phyloP scores from a whole-genome alignment of 2,113 vertebrate genomes.

The Peucedramus taeniatus region DNA sequence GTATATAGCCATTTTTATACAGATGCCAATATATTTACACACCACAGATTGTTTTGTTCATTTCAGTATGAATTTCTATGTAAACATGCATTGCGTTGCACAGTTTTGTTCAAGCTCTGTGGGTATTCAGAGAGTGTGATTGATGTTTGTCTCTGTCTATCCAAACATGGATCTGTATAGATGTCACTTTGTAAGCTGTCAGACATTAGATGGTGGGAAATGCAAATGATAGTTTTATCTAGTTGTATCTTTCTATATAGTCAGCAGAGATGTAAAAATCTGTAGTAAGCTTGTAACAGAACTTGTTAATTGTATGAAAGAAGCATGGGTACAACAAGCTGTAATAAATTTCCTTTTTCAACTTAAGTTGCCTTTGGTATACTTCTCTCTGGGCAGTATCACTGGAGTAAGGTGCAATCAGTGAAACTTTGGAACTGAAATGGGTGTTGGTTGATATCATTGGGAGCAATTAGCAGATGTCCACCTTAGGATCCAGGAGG shows the following conservation, averaged over 20 bases:
- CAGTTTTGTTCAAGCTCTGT: background rate
- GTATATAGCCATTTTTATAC: background rate
- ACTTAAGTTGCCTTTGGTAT: background rate
- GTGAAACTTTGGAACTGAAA: background rate
- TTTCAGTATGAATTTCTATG: background rate
- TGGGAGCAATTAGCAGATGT: background rate
- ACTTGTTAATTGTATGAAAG: background rate
- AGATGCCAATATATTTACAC: background rate
- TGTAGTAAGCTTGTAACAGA: background rate
- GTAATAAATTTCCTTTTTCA: background rate
- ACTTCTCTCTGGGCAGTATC: too few species aligned
- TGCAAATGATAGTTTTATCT: background rate
- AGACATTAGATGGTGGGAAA: background rate
- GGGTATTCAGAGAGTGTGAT: background rate
- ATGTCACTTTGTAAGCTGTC: background rate
- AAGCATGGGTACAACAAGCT: accelerated
- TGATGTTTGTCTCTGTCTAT: background rate
- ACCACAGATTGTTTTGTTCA: background rate
- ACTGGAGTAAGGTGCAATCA: background rate
- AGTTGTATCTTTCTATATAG: background rate
- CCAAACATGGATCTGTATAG: background rate
- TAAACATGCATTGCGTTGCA: background rate
- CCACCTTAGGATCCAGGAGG: too few species aligned
- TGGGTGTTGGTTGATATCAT: background rate
- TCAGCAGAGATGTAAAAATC: background rate